phyloP scores from a whole-genome alignment of 2,113 vertebrate species.

The Gymnarchus niloticus region DNA sequence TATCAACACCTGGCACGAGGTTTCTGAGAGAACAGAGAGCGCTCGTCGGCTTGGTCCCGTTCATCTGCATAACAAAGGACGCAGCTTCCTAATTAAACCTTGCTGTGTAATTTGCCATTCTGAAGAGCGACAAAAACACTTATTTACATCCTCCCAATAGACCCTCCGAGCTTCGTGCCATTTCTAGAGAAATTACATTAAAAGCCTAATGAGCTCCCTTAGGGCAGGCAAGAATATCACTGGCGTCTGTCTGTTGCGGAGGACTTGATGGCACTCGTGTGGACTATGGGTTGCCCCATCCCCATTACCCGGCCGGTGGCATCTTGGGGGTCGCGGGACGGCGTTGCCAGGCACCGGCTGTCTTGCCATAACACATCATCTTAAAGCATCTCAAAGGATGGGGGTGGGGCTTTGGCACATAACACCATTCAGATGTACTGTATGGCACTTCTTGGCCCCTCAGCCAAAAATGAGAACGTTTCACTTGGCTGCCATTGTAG shows the following conservation, averaged over 20 bases:
- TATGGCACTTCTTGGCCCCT: neutral
- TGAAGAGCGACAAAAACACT: conserved; percentile 48
- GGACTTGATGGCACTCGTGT: conserved; percentile 40
- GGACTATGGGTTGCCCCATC: conserved; percentile 40
- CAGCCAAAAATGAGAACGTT: neutral
- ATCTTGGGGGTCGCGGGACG: conserved; percentile 21
- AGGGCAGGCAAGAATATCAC: conserved; percentile 28
- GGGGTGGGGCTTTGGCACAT: neutral
- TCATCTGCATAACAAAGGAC: conserved; percentile 56
- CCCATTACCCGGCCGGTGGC: conserved; percentile 43
- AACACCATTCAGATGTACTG: neutral
- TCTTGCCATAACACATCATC: conserved; percentile 18
- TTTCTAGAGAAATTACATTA: conserved; percentile 26
- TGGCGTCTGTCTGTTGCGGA: conserved; percentile 26
- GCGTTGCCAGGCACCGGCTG: conserved; percentile 34
- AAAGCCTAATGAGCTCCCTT: conserved; percentile 48
- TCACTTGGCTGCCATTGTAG: neutral
- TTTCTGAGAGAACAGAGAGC: conserved; percentile 36
- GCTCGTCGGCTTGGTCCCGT: conserved; percentile 36
- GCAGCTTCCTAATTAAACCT: conserved; percentile 51
- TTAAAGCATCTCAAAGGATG: neutral
- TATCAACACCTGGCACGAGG: conserved; percentile 47
- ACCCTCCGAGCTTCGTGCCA: conserved; percentile 36
- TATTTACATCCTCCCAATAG: conserved; percentile 48
- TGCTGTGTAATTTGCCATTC: conserved; percentile 44